Conservation (phyloP, 2,113 vertebrate genomes). For the Chrysemys picta region DNA sequence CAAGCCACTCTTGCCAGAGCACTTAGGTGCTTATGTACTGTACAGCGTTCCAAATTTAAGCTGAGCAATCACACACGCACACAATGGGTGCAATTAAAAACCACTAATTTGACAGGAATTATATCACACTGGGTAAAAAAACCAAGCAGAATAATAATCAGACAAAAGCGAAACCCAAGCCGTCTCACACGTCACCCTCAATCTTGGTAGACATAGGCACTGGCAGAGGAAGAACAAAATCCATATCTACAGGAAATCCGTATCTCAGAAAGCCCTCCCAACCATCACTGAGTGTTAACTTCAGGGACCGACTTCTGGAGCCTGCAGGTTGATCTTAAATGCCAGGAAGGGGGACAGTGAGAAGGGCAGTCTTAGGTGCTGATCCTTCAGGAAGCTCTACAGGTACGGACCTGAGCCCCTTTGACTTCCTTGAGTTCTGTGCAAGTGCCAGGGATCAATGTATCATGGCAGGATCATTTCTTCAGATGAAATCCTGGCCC, state of each 20-base stretch:
- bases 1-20: constrained; percentile 4
- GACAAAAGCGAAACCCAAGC: neutral
- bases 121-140: neutral
- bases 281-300: rapidly evolving
- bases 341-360: neutral
- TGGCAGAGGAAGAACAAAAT: neutral
- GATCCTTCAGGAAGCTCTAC: neutral
- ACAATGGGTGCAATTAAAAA: neutral
- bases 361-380: neutral
- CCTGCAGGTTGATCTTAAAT: neutral
- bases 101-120: neutral
- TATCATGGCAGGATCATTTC: neutral
- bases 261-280: neutral
- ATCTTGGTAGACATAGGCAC: neutral
- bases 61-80: neutral
- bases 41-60: neutral
- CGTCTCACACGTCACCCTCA: neutral
- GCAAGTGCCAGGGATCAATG: rapidly evolving
- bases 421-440: rapidly evolving
- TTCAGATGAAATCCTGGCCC: neutral
- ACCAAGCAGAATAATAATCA: neutral
- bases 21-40: constrained; percentile 41
- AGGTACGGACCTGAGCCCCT: neutral
- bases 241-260: neutral
- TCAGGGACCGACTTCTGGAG: neutral